Conservation (phyloP, 2,888 invertebrate species). For the Cryptocheilus praepositus region DNA sequence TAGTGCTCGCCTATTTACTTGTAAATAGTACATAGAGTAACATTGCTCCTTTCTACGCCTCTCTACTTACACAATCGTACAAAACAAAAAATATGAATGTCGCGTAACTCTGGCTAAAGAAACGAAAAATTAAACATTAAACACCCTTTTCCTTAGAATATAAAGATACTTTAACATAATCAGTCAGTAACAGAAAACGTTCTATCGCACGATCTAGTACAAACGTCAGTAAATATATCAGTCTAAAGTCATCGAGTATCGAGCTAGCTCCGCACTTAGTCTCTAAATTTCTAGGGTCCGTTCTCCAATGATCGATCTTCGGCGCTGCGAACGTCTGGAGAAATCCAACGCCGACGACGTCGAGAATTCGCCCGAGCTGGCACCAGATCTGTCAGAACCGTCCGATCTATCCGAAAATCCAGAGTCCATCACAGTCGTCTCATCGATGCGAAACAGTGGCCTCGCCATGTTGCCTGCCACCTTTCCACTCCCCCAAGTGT, state of each 20-base stretch:
- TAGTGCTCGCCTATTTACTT: too few species aligned
- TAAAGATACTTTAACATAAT: too few species aligned
- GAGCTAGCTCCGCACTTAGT: neutral
- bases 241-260: neutral
- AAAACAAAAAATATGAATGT: too few species aligned
- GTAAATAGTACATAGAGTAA: too few species aligned
- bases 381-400: conserved; percentile 13
- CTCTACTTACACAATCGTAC: too few species aligned
- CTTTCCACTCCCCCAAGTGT: neutral
- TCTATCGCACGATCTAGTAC: too few species aligned
- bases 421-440: conserved; percentile 53
- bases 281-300: neutral
- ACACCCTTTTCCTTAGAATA: too few species aligned
- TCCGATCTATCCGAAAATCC: conserved; percentile 58
- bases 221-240: too few species aligned
- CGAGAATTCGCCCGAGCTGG: neutral
- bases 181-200: too few species aligned
- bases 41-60: too few species aligned
- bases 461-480: neutral
- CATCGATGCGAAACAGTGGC: conserved; percentile 46
- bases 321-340: neutral
- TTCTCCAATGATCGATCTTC: conserved; percentile 4
- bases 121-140: too few species aligned
- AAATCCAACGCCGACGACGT: neutral
- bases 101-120: too few species aligned